These are phyloP conservation scores for Philaethria dido DNA, from an alignment of 2,888 invertebrate genomes.

Conservation along the genomic window DNA sequence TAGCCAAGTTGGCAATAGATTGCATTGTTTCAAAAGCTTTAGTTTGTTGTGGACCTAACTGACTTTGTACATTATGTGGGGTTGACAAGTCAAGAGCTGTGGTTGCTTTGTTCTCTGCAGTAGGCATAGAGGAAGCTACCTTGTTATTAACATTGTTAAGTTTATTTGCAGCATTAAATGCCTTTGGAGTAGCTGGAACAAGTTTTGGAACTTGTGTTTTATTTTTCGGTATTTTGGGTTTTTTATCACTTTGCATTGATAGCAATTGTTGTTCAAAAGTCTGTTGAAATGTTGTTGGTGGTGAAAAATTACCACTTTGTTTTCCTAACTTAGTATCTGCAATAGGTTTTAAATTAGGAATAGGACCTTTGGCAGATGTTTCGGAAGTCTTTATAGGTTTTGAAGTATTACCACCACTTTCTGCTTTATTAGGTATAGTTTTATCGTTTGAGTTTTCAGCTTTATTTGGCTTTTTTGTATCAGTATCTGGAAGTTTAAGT, in stretches of 20 bases:
- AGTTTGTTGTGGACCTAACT: slow-evolving; percentile 71
- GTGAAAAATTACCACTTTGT: slow-evolving; percentile 64
- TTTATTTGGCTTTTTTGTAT: slow-evolving; percentile 66
- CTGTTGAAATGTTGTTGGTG: slow-evolving; percentile 80
- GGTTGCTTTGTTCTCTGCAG: slow-evolving; percentile 63
- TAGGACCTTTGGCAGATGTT: slow-evolving; percentile 74
- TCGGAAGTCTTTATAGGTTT: slow-evolving; percentile 65
- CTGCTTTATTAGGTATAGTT: slow-evolving; percentile 57
- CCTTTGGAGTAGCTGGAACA: slow-evolving; percentile 72
- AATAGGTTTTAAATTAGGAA: slow-evolving; percentile 80
- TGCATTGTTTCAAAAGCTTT: slow-evolving; percentile 81
- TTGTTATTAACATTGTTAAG: slow-evolving; percentile 61
- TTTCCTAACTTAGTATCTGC: slow-evolving; percentile 76
- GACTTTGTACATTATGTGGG: slow-evolving; percentile 72
- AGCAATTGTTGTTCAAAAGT: slow-evolving; percentile 80
- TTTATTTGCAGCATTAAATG: slow-evolving; percentile 68
- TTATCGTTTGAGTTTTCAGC: slow-evolving; percentile 55
- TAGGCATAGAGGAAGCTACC: slow-evolving; percentile 49
- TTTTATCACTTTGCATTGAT: slow-evolving; percentile 72
- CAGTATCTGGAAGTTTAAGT: slow-evolving; percentile 83
- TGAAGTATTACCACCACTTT: slow-evolving; percentile 49
- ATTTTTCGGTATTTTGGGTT: slow-evolving; percentile 72
- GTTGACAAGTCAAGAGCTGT: slow-evolving; percentile 78
- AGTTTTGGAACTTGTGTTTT: slow-evolving; percentile 78
- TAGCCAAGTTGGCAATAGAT: slow-evolving; percentile 79